phyloP scores from a whole-genome alignment of 2,113 vertebrate species.

The Scytalopus superciliaris region DNA sequence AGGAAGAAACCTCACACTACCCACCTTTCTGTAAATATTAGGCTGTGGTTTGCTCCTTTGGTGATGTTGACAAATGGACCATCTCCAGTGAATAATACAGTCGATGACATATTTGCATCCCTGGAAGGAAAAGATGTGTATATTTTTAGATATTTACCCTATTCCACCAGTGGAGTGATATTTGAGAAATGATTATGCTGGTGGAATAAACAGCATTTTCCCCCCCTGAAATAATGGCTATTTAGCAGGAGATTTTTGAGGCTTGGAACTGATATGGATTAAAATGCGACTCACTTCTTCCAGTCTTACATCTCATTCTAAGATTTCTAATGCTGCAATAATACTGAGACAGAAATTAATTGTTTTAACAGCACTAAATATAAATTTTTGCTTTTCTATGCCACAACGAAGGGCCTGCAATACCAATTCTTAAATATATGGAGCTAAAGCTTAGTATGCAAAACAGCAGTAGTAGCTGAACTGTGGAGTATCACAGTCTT shows the following conservation, averaged over 20 bases:
- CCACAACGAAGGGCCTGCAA: background rate
- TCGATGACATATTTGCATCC: conserved; percentile 46
- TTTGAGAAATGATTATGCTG: background rate
- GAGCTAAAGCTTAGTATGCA: background rate
- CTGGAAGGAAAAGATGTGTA: conserved; percentile 58
- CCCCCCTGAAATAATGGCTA: background rate
- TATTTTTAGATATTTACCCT: background rate
- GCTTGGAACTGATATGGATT: background rate
- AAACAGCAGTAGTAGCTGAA: background rate
- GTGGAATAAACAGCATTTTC: background rate
- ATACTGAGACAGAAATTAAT: background rate
- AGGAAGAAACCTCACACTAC: background rate
- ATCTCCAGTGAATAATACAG: conserved; percentile 34
- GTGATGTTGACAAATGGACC: conserved; percentile 76
- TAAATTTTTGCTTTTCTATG: background rate
- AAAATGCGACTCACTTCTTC: background rate
- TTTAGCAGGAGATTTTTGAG: background rate
- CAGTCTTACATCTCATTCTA: background rate
- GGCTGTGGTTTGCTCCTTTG: conserved; percentile 50
- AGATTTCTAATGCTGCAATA: background rate
- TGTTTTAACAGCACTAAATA: background rate
- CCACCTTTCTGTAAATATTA: conserved; percentile 71
- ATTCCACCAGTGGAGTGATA: background rate
- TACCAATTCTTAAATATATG: background rate
- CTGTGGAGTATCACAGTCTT: background rate